These are phyloP conservation scores for Orius laevigatus DNA, from an alignment of 1,140 invertebrate species.

Conservation along the genomic window DNA sequence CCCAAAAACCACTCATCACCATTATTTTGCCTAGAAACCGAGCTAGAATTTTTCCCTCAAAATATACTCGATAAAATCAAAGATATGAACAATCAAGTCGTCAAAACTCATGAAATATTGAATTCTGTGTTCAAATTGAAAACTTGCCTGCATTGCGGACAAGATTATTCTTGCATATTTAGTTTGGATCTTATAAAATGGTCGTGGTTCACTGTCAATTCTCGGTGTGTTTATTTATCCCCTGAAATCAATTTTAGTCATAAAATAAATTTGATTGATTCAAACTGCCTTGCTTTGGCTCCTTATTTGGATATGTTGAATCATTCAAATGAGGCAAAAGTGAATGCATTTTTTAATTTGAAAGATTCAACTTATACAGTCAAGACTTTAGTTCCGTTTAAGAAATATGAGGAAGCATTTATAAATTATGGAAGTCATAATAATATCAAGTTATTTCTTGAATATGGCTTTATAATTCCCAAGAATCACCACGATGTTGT, in stretches of 20 bases:
- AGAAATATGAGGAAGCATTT: constrained; percentile 22
- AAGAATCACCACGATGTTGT: constrained; percentile 21
- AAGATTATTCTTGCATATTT: constrained; percentile 17
- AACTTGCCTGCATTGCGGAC: constrained; percentile 20
- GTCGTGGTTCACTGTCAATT: constrained; percentile 43
- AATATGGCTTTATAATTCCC: constrained; percentile 23
- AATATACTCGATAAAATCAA: constrained; percentile 18
- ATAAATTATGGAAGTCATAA: constrained; percentile 24
- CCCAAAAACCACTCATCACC: constrained; percentile 27
- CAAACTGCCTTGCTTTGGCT: constrained; percentile 34
- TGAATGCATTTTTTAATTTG: constrained; percentile 18
- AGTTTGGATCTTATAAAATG: constrained; percentile 22
- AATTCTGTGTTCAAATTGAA: constrained; percentile 2
- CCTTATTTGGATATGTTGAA: constrained; percentile 47
- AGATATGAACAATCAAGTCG: constrained; percentile 17
- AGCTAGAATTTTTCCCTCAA: constrained; percentile 17
- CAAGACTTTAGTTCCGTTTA: constrained; percentile 18
- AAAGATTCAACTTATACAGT: constrained; percentile 20
- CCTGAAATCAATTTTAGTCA: constrained; percentile 17
- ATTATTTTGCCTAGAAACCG: constrained; percentile 20
- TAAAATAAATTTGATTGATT: constrained; percentile 19
- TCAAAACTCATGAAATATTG: constrained; percentile 14
- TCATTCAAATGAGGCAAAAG: constrained; percentile 28
- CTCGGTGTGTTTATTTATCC: constrained; percentile 32
- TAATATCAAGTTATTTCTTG: constrained; percentile 22